Conservation (phyloP, 1,140 invertebrate species). For the Nasonia giraulti region DNA sequence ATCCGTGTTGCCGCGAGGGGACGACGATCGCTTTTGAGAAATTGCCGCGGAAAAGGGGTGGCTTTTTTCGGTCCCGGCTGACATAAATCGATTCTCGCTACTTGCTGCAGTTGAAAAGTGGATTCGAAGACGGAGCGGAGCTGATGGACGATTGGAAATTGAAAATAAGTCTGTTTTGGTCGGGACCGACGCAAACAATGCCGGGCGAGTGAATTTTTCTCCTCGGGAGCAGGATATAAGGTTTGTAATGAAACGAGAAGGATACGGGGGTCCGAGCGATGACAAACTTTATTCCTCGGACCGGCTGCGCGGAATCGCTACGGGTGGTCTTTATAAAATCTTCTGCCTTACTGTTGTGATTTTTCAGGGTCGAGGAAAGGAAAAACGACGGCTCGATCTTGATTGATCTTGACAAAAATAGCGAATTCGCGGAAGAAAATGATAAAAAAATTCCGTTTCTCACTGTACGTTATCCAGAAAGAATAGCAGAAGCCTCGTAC, state of each 20-base stretch:
- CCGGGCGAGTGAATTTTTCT: too few species aligned
- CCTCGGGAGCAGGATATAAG: too few species aligned
- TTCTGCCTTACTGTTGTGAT: background rate
- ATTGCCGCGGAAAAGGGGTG: background rate
- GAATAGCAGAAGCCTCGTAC: constrained; percentile 34
- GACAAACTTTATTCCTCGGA: background rate
- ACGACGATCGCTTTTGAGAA: background rate
- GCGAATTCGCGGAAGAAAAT: too few species aligned
- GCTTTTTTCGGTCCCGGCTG: background rate
- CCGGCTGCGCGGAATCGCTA: background rate
- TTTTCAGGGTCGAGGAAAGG: background rate
- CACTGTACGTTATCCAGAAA: too few species aligned
- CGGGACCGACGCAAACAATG: background rate
- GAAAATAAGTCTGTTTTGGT: background rate
- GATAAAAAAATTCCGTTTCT: too few species aligned
- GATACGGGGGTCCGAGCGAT: background rate
- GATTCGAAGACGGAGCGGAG: background rate
- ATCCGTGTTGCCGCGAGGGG: background rate
- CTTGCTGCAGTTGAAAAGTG: background rate
- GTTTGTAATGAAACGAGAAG: background rate
- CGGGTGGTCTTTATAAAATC: background rate
- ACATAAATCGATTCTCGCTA: background rate
- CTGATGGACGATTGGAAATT: background rate
- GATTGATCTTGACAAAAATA: too few species aligned
- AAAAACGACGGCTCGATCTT: background rate